phyloP scores from a whole-genome alignment of 1,140 invertebrate species.

The Drosophila kohkoa region DNA sequence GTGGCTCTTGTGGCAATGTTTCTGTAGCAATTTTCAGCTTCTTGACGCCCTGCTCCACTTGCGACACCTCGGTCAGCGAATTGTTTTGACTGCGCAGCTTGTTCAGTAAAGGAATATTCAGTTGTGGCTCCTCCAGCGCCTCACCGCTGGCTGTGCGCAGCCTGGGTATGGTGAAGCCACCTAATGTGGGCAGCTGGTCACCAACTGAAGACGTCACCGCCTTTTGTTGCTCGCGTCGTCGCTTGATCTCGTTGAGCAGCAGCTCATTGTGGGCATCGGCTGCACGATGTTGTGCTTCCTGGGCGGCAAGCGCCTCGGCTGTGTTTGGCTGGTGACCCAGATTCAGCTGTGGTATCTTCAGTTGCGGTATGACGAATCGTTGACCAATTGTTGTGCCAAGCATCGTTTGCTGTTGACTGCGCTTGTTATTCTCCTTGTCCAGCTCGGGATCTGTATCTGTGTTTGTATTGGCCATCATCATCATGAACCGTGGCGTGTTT shows the following conservation, averaged over 20 bases:
- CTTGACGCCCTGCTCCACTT: constrained; percentile 31
- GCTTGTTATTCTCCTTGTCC: constrained; percentile 50
- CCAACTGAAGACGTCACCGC: neutral
- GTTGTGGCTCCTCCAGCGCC: constrained; percentile 27
- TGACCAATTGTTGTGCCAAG: constrained; percentile 22
- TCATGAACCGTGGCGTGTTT: neutral
- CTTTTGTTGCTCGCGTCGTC: constrained; percentile 15
- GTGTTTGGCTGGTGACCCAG: constrained; percentile 8
- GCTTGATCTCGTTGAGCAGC: constrained; percentile 56
- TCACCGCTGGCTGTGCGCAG: constrained; percentile 27
- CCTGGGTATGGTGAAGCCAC: constrained; percentile 49
- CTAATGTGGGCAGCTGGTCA: neutral
- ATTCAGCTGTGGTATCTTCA: constrained; percentile 37
- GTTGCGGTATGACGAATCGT: constrained; percentile 58
- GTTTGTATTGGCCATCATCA: constrained; percentile 34
- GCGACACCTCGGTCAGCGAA: constrained; percentile 5
- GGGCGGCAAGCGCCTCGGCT: constrained; percentile 20
- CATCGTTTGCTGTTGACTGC: constrained; percentile 56
- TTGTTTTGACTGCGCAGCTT: constrained; percentile 39
- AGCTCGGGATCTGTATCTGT: constrained; percentile 16
- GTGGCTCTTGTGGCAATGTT: constrained; percentile 12
- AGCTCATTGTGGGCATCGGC: constrained; percentile 46
- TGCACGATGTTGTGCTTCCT: constrained; percentile 34
- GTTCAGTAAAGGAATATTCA: constrained; percentile 56
- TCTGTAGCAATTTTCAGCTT: constrained; percentile 33